Conservation (phyloP, 2,888 invertebrate species). For the Hoplodrina ambigua region DNA sequence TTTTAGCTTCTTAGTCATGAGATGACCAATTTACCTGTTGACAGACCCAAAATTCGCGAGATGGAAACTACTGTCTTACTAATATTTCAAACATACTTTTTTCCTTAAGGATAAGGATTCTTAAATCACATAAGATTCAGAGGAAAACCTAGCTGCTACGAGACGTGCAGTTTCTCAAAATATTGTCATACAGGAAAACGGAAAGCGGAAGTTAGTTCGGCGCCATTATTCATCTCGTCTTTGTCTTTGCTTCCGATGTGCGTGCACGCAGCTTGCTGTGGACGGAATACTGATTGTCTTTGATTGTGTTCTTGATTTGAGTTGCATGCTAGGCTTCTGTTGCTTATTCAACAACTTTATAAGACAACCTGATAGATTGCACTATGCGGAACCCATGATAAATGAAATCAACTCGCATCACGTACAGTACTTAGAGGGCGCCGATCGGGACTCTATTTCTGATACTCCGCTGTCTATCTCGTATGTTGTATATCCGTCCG, state of each 20-base stretch:
- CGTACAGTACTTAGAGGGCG: no score
- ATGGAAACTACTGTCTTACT: background rate
- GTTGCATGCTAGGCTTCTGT: background rate
- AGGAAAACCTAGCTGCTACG: conserved; percentile 23
- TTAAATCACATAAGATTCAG: conserved; percentile 6
- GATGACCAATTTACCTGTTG: conserved; percentile 31
- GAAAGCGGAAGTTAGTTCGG: conserved; percentile 36
- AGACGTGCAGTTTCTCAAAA: conserved; percentile 41
- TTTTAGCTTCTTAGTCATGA: background rate
- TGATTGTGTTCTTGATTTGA: conserved; percentile 11
- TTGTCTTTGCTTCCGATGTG: conserved; percentile 39
- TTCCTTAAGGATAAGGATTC: conserved; percentile 30
- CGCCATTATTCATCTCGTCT: conserved; percentile 51
- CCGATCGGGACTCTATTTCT: no score
- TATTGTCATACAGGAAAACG: conserved; percentile 41
- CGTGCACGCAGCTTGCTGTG: conserved; percentile 26
- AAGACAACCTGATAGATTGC: no score
- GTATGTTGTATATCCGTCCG: no score
- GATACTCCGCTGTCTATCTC: no score
- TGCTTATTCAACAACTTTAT: background rate
- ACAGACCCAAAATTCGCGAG: background rate
- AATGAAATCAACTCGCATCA: no score
- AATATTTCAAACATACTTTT: background rate
- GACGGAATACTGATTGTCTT: conserved; percentile 50
- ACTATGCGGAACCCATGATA: no score